These are phyloP conservation scores for Manis crassicaudata DNA, from an alignment of 2,797 vertebrate species.

Conservation along the genomic window DNA sequence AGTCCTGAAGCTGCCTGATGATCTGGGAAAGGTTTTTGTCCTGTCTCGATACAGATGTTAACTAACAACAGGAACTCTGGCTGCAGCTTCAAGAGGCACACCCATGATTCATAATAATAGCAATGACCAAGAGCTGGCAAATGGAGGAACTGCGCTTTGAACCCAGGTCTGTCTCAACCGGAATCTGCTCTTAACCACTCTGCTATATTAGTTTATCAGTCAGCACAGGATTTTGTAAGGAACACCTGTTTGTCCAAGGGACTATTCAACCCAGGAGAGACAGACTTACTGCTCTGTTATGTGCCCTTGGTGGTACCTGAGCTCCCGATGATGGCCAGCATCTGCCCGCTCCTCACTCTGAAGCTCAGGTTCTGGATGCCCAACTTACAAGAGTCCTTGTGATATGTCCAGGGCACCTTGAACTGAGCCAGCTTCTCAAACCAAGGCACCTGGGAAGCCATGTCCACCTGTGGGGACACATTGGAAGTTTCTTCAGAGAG, in stretches of 20 bases:
- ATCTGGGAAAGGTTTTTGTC: neutral
- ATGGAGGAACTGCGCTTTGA: neutral
- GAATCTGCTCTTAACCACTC: neutral
- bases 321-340: slow-evolving; percentile 97
- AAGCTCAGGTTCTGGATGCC: slow-evolving; percentile 93
- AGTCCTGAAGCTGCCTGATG: neutral
- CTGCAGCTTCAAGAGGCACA: neutral
- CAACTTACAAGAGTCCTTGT: slow-evolving; percentile 82
- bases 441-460: slow-evolving; percentile 94
- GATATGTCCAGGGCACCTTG: slow-evolving; percentile 92
- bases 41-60: neutral
- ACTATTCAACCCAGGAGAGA: neutral
- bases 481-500: neutral
- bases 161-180: neutral
- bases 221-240: neutral
- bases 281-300: rapidly evolving
- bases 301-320: slow-evolving; percentile 88
- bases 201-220: neutral
- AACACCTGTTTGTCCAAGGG: neutral
- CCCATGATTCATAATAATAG: neutral
- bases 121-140: neutral
- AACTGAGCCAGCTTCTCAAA: slow-evolving; percentile 93
- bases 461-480: slow-evolving; percentile 88
- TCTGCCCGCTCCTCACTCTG: slow-evolving; percentile 94
- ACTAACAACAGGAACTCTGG: neutral